Evolutionary conservation across 2,113 vertebrate species (phyloP).

Genomic region (Amazona guildingii): DNA sequence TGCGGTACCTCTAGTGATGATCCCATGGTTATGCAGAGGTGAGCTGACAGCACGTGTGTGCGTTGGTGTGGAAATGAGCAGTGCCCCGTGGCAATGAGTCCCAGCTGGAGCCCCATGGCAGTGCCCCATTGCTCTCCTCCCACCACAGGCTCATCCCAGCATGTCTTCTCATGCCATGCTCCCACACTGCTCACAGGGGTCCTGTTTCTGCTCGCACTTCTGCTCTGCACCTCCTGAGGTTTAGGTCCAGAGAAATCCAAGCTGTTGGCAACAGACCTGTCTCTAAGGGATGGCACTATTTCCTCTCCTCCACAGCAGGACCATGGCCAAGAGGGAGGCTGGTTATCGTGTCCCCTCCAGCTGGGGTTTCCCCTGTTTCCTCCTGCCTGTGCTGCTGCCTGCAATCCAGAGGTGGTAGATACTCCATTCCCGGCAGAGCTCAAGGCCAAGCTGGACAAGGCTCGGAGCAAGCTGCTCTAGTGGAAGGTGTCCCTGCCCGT

Average conservation of each 20-base stretch:
- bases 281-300: neutral
- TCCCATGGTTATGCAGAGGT: accelerated
- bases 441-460: neutral
- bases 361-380: neutral
- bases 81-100: neutral
- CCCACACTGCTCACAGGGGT: accelerated
- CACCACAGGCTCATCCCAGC: accelerated
- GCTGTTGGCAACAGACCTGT: neutral
- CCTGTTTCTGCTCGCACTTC: accelerated
- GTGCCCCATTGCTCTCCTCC: neutral
- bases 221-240: neutral
- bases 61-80: accelerated
- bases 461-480: neutral
- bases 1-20: neutral
- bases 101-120: neutral
- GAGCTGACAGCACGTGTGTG: accelerated
- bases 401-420: neutral
- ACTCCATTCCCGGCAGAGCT: neutral
- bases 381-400: neutral
- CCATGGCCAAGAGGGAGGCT: neutral
- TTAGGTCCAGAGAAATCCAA: neutral
- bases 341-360: neutral
- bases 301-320: neutral
- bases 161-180: accelerated
- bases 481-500: neutral